Evolutionary conservation across 2,113 vertebrate species (phyloP), one percentile per base, ranked within the genome.

Genomic region (Ramphastos sulfuratus): DNA sequence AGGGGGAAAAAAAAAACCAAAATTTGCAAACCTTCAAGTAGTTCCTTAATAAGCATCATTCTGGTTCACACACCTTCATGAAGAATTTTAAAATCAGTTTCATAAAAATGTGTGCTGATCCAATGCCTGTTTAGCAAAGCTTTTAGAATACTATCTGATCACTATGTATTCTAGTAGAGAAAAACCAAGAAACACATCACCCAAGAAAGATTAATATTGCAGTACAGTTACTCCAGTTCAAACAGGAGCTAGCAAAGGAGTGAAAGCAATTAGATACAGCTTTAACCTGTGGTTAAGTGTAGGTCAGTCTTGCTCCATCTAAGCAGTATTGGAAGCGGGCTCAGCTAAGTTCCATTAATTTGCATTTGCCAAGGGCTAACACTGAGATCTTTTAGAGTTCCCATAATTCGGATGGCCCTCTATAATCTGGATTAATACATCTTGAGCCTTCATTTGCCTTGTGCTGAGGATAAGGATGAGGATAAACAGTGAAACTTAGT

Each of bases 161-260:
- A 48, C 13, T 80, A 35, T 12, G 21, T 25, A 66, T n/a, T 5
- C 24, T 33, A 89, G 4, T n/a, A 60, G 42, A 79, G 4, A 85
- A 84, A 92, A 87, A 30, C 0, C 19, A 64, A 67, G 82, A 42
- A 82, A 21, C 3, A 46, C 15, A 63, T 77, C 15, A 46, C 16
- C 17, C 31, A 81, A 71, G 55, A 44, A 35, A 50, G 12, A 14
- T 76, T 61, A 67, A 70, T 25, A 66, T 82, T 84, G 67, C 37
- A 16, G 7, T 64, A 52, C 78, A 90, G 17, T 54, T 93, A 87
- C 42, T 84, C 84, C 31, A 35, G 31, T 58, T 91, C 35, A 69
- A 75, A 93, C 17, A 54, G 0, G 1, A 85, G 37, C 18, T 55
- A 37, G 17, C 14, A 85, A 72, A 93, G 12, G 12, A 72, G 5